Conservation (phyloP, 2,888 invertebrate species). For the Steinernema hermaphroditum region DNA sequence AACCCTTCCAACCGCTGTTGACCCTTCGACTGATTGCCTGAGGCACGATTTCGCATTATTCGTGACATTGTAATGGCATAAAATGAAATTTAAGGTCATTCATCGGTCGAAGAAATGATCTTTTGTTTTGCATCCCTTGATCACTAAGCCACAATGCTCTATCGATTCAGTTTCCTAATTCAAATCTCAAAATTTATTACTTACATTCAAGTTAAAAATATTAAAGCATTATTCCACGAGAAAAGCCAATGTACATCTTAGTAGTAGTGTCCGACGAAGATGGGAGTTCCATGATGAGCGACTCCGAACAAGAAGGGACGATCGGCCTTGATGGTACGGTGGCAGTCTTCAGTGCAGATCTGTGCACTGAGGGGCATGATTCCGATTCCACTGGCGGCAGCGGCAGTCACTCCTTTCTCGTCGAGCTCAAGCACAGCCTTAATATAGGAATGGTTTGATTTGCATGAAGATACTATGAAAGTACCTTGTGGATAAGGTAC, state of each 20-base stretch:
- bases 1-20: too few relatives aligned
- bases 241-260: too few relatives aligned
- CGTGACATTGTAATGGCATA: too few relatives aligned
- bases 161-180: too few relatives aligned
- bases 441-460: not conserved
- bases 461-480: not conserved
- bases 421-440: not conserved
- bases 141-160: too few relatives aligned
- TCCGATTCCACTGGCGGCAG: not conserved
- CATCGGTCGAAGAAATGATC: too few relatives aligned
- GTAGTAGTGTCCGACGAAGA: slow-evolving; percentile 5
- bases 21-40: too few relatives aligned
- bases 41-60: too few relatives aligned
- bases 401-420: slow-evolving; percentile 10
- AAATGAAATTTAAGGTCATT: too few relatives aligned
- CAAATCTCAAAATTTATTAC: too few relatives aligned
- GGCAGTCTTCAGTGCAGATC: not conserved
- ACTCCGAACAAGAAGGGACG: not conserved
- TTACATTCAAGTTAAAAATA: not conserved
- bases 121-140: too few relatives aligned
- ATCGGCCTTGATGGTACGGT: not conserved
- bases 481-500: not conserved
- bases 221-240: not conserved
- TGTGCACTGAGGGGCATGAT: not conserved
- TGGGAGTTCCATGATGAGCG: not conserved